These are phyloP conservation scores for Coremacera marginata DNA, from an alignment of 2,888 invertebrate species.

Conservation along the genomic window DNA sequence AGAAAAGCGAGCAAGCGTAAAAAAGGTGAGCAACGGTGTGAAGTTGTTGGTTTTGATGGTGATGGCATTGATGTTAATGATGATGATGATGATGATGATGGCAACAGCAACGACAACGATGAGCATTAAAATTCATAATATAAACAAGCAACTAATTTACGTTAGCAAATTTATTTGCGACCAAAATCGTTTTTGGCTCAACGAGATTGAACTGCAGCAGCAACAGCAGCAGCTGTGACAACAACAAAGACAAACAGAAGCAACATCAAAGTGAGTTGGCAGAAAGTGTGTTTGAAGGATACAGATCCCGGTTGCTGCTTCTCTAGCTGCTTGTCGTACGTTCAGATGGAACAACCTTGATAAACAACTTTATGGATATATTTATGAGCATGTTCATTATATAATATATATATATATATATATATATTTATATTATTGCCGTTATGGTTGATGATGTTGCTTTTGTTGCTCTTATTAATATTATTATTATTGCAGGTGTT, in stretches of 20 bases:
- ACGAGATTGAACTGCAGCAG: background rate
- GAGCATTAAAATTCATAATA: constrained; percentile 44
- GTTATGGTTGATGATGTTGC: background rate
- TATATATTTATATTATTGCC: background rate
- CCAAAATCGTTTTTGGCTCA: constrained; percentile 31
- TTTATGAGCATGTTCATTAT: constrained; percentile 29
- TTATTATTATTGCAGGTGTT: background rate
- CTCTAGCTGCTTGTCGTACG: background rate
- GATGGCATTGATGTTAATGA: background rate
- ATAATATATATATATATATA: background rate
- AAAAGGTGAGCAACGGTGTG: background rate
- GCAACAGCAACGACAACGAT: constrained; percentile 2
- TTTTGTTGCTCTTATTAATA: constrained; percentile 1
- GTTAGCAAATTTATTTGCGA: constrained; percentile 28
- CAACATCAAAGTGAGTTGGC: background rate
- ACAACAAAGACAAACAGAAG: background rate
- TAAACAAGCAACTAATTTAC: constrained; percentile 43
- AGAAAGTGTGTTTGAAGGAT: background rate
- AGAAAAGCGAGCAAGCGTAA: background rate
- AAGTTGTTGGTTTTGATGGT: background rate
- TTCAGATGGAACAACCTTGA: background rate
- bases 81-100: background rate
- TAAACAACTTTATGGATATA: constrained; percentile 19
- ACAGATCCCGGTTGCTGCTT: background rate
- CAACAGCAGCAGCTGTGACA: background rate